Evolutionary conservation across 2,113 vertebrate genomes (phyloP).

Genomic region (Cyprinodon tularosa): DNA sequence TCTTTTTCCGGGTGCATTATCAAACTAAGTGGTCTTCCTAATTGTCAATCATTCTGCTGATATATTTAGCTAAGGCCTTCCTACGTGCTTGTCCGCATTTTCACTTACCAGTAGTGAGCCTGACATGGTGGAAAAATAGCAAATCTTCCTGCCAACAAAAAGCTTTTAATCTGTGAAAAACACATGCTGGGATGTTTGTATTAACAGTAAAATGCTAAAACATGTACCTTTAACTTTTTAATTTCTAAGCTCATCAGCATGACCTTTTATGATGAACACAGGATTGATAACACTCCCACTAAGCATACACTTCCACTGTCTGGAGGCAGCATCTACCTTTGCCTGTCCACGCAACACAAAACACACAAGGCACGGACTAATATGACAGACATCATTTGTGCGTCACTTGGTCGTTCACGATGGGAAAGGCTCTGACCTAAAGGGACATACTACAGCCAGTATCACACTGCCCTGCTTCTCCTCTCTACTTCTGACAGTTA

Average conservation of each 20-base stretch:
- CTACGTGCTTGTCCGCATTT: too few species aligned
- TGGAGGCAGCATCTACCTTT: slow-evolving; percentile 39
- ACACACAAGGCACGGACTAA: slow-evolving; percentile 17
- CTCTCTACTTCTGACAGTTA: slow-evolving; percentile 58
- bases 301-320: slow-evolving; percentile 42
- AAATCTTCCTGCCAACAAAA: neutral
- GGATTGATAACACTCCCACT: slow-evolving; percentile 36
- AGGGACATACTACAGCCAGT: slow-evolving; percentile 47
- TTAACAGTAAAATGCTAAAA: neutral
- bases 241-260: neutral
- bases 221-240: neutral
- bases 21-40: too few species aligned
- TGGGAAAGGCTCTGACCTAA: slow-evolving; percentile 55
- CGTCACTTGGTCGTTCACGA: slow-evolving; percentile 23
- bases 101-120: too few species aligned
- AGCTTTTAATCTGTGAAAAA: slow-evolving; percentile 5
- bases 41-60: too few species aligned
- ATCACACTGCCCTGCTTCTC: slow-evolving; percentile 43
- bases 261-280: slow-evolving; percentile 11
- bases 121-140: too few species aligned
- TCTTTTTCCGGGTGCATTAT: too few species aligned
- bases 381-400: slow-evolving; percentile 33
- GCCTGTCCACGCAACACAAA: slow-evolving; percentile 13
- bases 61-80: too few species aligned
- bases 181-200: neutral